phyloP scores from a whole-genome alignment of 2,113 vertebrate species.

The Daphoenositta chrysoptera region DNA sequence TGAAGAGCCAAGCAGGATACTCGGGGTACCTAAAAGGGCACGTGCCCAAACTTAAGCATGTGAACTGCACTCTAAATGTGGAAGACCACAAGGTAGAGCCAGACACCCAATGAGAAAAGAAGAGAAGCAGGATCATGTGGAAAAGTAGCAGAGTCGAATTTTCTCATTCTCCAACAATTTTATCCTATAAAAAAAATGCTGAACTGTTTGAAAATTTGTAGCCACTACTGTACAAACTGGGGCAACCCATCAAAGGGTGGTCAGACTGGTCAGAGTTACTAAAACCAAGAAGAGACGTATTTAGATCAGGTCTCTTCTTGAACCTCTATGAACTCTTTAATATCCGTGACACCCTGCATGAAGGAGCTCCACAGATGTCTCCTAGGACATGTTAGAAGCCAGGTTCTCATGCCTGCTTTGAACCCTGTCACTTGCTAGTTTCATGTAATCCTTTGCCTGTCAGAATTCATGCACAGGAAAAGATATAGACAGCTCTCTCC shows the following conservation, averaged over 20 bases:
- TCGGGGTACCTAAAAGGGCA: not conserved
- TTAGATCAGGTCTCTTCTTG: not conserved
- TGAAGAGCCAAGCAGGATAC: not conserved
- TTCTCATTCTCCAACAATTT: not conserved
- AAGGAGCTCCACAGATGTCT: not conserved
- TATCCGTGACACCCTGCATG: not conserved
- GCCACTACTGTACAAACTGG: not conserved
- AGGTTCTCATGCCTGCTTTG: not conserved
- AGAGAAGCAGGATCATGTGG: not conserved
- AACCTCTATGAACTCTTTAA: not conserved
- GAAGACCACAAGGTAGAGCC: not conserved
- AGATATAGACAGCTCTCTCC: not conserved
- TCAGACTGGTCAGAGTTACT: not conserved
- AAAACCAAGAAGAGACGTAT: not conserved
- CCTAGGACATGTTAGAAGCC: not conserved
- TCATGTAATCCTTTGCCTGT: not conserved
- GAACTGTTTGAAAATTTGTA: not conserved
- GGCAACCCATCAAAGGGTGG: not conserved
- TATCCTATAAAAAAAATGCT: not conserved
- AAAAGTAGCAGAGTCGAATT: not conserved
- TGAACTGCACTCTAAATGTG: not conserved
- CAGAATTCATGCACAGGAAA: accelerated
- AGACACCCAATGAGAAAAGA: not conserved
- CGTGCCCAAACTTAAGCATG: not conserved
- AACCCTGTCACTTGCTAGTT: not conserved